Percentiles rank a stretch among this genome's conserved stretches.
These are phyloP conservation scores for Bemisia tabaci DNA, from an alignment of 1,140 invertebrate genomes.

Conservation along the genomic window DNA sequence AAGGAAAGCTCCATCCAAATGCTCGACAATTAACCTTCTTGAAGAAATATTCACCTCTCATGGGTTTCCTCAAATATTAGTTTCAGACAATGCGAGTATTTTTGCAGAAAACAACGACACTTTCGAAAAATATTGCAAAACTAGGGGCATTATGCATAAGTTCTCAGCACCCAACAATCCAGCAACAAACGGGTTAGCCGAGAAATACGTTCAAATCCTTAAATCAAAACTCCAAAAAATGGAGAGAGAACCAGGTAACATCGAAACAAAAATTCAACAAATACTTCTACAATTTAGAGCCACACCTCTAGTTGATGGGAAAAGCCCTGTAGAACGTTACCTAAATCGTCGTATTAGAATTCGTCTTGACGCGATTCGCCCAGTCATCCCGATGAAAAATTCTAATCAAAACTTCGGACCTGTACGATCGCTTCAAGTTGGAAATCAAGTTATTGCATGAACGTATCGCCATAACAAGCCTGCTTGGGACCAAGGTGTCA, in stretches of 20 bases:
- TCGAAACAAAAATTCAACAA: slow-evolving; percentile 7
- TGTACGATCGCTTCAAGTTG: neutral
- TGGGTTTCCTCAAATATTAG: slow-evolving; percentile 9
- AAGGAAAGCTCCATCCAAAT: neutral
- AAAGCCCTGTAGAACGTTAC: slow-evolving; percentile 26
- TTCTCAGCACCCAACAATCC: slow-evolving; percentile 22
- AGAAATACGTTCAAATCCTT: slow-evolving; percentile 27
- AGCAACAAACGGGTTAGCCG: slow-evolving; percentile 24
- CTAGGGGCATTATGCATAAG: slow-evolving; percentile 23
- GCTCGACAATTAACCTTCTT: slow-evolving; percentile 8
- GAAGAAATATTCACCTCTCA: slow-evolving; percentile 10
- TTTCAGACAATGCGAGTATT: slow-evolving; percentile 16
- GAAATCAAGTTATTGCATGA: too few species aligned
- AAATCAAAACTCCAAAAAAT: slow-evolving; percentile 23
- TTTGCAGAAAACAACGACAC: slow-evolving; percentile 23
- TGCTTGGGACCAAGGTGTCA: too few species aligned
- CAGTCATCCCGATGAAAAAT: slow-evolving; percentile 25
- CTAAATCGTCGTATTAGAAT: slow-evolving; percentile 29
- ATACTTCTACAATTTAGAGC: slow-evolving; percentile 11
- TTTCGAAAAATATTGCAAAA: slow-evolving; percentile 16
- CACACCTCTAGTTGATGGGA: slow-evolving; percentile 7
- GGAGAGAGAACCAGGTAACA: neutral
- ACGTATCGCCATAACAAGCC: too few species aligned
- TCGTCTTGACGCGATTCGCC: slow-evolving; percentile 36
- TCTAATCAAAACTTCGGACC: neutral